Evolutionary conservation across 2,888 invertebrate genomes (phyloP).

Genomic region (Himalopsyche anomala): DNA sequence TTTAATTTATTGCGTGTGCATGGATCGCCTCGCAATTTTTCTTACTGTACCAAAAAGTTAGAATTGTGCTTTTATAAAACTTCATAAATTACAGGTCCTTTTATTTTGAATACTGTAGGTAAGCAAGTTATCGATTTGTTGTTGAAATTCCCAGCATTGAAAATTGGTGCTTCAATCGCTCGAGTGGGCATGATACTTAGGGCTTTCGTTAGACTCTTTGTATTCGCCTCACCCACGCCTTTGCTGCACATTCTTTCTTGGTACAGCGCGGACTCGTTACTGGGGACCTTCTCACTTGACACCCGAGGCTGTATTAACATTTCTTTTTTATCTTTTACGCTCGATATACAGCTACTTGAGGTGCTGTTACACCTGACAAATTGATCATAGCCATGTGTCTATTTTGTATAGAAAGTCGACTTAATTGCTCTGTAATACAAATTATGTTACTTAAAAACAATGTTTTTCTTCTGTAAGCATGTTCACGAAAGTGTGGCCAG

Average conservation of each 20-base stretch:
- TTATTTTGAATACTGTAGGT: no score
- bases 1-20: no score
- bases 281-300: not conserved
- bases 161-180: not conserved
- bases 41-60: no score
- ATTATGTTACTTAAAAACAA: no score
- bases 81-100: no score
- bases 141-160: not conserved
- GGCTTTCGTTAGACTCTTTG: slow-evolving; percentile 31
- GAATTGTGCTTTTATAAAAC: no score
- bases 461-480: no score
- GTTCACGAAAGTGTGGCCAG: no score
- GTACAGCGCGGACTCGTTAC: not conserved
- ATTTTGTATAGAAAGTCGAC: not conserved
- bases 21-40: no score
- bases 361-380: slow-evolving; percentile 3
- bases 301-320: slow-evolving; percentile 25
- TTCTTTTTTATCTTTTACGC: not conserved
- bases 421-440: no score
- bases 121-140: not conserved
- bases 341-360: not conserved
- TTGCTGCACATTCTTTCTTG: slow-evolving; percentile 19
- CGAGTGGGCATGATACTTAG: slow-evolving; percentile 28
- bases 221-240: slow-evolving; percentile 39
- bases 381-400: not conserved